Base-by-base conservation (phyloP, 2,113 vertebrate species). In the Caretta caretta region DNA sequence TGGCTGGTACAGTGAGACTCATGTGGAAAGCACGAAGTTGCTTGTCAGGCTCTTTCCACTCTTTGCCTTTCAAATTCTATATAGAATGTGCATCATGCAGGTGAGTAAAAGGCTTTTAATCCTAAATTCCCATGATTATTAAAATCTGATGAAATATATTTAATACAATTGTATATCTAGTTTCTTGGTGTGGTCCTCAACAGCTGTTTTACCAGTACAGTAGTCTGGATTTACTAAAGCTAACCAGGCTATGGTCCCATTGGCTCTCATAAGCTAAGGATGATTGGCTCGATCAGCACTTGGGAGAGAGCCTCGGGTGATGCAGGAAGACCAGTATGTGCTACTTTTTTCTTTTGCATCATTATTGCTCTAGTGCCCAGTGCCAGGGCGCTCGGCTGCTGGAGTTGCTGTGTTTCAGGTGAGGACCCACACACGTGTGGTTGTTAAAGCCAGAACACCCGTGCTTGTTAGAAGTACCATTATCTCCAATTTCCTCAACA, bases 41-140 rank as follows among this genome's bases (percentile, higher is more conserved):
- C 97, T 99, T 13, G 87, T 98, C 57, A 98, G 97, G 42, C 98
- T 99, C 88, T 99, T 99, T 83, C 99, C 99, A 0, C 91, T 99
- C 49, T 99, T 99, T 17, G 49, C 98, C n/a, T 98, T 99, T 91
- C 99, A 99, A 96, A 95, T 99, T 76, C 84, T 99, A 0, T 99
- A 99, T 95, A 98, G 99, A 89, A 97, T 97, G 0, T 99, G 99
- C 93, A 8, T 99, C 53, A 98, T 98, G 92, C 99, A 99, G 96
- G 99, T 98, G 96, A 97, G 98, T 92, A 46, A 10, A 0, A 1
- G 13, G 9, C 11, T 94, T 78, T 84, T 22, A 19, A 56, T 86
- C 4, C 22, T 35, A 38, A 80, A 1, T 10, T 13, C 46, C n/a
- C 8, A 42, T 16, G 38, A 46, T 14, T 7, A 19, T 12, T 24